phyloP scores from a whole-genome alignment of 2,888 invertebrate species.

The Unio delphinus region DNA sequence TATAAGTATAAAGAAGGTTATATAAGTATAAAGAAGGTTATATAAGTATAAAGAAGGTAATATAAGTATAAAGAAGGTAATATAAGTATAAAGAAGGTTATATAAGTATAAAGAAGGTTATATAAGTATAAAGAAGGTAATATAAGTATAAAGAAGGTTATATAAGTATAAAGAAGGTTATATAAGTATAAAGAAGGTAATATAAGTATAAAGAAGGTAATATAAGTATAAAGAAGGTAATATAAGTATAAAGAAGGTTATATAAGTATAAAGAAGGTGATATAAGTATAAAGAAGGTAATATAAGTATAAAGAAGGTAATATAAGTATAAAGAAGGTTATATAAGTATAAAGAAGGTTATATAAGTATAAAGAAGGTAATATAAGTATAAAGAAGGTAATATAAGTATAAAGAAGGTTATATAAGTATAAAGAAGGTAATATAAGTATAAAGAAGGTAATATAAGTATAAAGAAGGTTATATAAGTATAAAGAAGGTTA shows the following conservation, averaged over 20 bases:
- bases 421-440: conserved; percentile 11
- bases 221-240: conserved; percentile 11
- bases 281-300: not conserved
- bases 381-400: conserved; percentile 11
- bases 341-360: conserved; percentile 11
- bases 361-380: conserved; percentile 11
- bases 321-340: conserved; percentile 11
- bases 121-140: conserved; percentile 11
- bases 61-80: conserved; percentile 11
- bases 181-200: conserved; percentile 11
- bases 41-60: conserved; percentile 11
- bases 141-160: conserved; percentile 11
- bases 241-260: conserved; percentile 11
- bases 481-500: conserved; percentile 11
- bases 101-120: conserved; percentile 11
- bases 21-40: not conserved
- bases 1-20: conserved; percentile 11
- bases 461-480: conserved; percentile 11
- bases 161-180: conserved; percentile 11
- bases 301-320: conserved; percentile 11
- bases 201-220: conserved; percentile 11
- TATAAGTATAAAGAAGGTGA: conserved; percentile 11
- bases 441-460: conserved; percentile 11
- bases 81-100: conserved; percentile 11
- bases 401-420: conserved; percentile 11